These are phyloP conservation scores for Branchellion lobata DNA, from an alignment of 2,888 invertebrate genomes.

Conservation along the genomic window DNA sequence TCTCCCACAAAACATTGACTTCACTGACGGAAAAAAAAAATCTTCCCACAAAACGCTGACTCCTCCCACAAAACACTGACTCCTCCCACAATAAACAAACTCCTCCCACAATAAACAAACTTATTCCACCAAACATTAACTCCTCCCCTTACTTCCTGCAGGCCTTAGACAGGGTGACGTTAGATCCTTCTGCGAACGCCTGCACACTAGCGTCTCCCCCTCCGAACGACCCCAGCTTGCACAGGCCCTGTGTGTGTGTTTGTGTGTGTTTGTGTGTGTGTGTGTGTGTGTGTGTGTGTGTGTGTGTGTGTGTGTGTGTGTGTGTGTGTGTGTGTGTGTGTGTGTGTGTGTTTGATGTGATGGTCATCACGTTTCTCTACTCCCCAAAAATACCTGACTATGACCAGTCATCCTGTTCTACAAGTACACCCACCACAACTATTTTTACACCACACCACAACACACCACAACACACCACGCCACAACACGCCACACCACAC, in stretches of 20 bases:
- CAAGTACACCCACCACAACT: too few relatives aligned
- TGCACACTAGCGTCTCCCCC: conserved; percentile 91
- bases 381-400: too few relatives aligned
- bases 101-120: conserved; percentile 54
- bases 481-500: too few relatives aligned
- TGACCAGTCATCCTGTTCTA: too few relatives aligned
- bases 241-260: conserved; percentile 70
- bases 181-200: conserved; percentile 93
- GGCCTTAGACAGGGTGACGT: conserved; percentile 85
- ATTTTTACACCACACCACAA: too few relatives aligned
- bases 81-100: conserved; percentile 82
- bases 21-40: not conserved
- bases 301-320: not conserved
- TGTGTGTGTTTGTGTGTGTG: too few relatives aligned
- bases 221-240: conserved; percentile 86
- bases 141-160: conserved; percentile 71
- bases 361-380: too few relatives aligned
- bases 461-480: too few relatives aligned
- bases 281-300: not conserved
- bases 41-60: not conserved
- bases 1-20: not conserved
- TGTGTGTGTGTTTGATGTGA: too few relatives aligned
- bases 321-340: not conserved
- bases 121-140: not conserved
- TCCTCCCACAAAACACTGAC: conserved; percentile 69